Conservation (phyloP, 2,888 invertebrate genomes). For the Perizoma flavofasciatum region DNA sequence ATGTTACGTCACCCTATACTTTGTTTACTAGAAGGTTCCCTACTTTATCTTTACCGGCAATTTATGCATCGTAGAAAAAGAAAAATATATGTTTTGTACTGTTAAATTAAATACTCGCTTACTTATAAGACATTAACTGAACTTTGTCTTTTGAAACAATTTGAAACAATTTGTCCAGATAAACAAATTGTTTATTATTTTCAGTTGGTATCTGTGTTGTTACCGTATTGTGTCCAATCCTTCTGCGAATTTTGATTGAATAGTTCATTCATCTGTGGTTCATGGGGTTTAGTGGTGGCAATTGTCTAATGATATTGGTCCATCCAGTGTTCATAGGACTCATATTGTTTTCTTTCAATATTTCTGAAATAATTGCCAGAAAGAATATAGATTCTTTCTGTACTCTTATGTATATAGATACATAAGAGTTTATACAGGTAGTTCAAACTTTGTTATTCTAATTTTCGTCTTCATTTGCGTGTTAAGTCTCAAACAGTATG, state of each 20-base stretch:
- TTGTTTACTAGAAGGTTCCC: slow-evolving; percentile 53
- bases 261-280: slow-evolving; percentile 1
- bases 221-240: slow-evolving; percentile 2
- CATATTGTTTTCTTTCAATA: too few relatives aligned
- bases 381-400: too few relatives aligned
- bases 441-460: neutral
- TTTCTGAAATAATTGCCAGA: too few relatives aligned
- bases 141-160: too few relatives aligned
- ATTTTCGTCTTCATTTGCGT: slow-evolving; percentile 13
- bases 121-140: too few relatives aligned
- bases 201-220: too few relatives aligned
- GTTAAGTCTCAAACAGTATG: slow-evolving; percentile 16
- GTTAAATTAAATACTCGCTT: too few relatives aligned
- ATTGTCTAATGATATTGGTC: neutral
- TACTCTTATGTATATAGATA: too few relatives aligned
- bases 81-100: neutral
- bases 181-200: too few relatives aligned
- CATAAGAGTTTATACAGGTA: too few relatives aligned
- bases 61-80: slow-evolving; percentile 4
- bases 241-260: slow-evolving; percentile 1
- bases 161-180: too few relatives aligned
- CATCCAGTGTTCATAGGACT: too few relatives aligned
- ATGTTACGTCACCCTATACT: slow-evolving; percentile 69
- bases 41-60: slow-evolving; percentile 30
- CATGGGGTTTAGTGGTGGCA: neutral